Percentiles rank a stretch among this genome's conserved stretches.
Conservation (phyloP, 2,797 vertebrate genomes). For the Lepus oiostolus region DNA sequence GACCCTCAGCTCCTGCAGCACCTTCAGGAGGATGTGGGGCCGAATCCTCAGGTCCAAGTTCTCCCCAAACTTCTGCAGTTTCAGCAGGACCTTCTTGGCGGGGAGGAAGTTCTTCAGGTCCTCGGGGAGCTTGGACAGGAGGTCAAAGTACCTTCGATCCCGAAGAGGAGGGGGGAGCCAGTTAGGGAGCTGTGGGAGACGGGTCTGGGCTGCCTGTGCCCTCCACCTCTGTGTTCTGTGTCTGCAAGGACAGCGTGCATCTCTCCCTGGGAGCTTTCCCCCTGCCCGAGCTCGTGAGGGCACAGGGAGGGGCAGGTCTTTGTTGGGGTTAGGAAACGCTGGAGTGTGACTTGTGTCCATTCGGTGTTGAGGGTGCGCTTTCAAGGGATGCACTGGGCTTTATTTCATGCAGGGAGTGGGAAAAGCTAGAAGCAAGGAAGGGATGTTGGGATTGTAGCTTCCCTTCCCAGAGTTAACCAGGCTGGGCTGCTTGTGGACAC, state of each 20-base stretch:
- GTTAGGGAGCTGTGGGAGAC: not conserved
- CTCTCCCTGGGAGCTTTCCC: slow-evolving; percentile 24
- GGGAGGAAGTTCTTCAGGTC: slow-evolving; percentile 85
- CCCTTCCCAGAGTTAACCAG: not conserved
- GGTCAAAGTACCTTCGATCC: slow-evolving; percentile 87
- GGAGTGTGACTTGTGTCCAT: not conserved
- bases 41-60: slow-evolving; percentile 85
- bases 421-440: not conserved
- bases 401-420: not conserved
- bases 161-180: slow-evolving; percentile 30
- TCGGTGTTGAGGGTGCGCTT: not conserved
- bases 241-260: too few relatives aligned
- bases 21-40: slow-evolving; percentile 87
- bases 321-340: not conserved
- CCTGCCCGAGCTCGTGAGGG: not conserved
- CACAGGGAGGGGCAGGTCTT: not conserved
- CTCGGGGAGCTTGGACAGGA: slow-evolving; percentile 87
- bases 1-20: slow-evolving; percentile 86
- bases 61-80: slow-evolving; percentile 88
- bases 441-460: not conserved
- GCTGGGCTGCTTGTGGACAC: not conserved
- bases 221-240: not conserved
- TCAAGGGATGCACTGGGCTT: not conserved
- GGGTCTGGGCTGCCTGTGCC: slow-evolving; percentile 22
- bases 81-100: slow-evolving; percentile 87